Evolutionary conservation across 64 coral and sea anemone genomes (phyloP).

Genomic region (Porites lutea): DNA sequence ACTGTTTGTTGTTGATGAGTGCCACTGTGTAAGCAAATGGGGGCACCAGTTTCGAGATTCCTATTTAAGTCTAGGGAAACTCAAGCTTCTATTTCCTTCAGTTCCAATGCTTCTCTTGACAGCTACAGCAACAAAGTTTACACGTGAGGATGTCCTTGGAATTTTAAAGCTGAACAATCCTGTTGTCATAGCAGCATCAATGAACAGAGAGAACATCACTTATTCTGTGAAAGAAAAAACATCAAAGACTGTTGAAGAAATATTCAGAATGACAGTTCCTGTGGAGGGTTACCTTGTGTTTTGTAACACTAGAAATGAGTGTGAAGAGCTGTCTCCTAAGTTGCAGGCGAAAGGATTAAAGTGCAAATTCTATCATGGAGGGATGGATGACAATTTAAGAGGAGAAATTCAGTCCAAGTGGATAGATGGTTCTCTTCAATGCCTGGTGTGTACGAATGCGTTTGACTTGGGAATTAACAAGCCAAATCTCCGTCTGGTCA

Average conservation of each 20-base stretch:
- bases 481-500: not conserved
- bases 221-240: conserved; percentile 19
- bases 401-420: not conserved
- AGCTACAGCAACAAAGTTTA: conserved; percentile 12
- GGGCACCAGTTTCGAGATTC: conserved; percentile 12
- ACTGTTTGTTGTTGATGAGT: conserved; percentile 40
- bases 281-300: conserved; percentile 9
- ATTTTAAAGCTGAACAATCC: not conserved
- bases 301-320: conserved; percentile 30
- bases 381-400: conserved; percentile 6
- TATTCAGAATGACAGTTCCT: not conserved
- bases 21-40: conserved; percentile 37
- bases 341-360: conserved; percentile 12
- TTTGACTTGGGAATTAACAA: conserved; percentile 49
- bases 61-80: not conserved
- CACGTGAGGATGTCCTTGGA: not conserved
- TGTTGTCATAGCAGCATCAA: not conserved
- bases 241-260: conserved; percentile 24
- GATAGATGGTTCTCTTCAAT: conserved; percentile 6
- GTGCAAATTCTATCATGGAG: conserved; percentile 53
- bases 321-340: conserved; percentile 20
- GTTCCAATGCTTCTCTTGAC: conserved; percentile 42
- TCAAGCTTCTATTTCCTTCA: not conserved
- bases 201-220: not conserved
- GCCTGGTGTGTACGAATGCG: conserved; percentile 24